phyloP scores from a whole-genome alignment of 2,888 invertebrate genomes.

The Athalia cordata region DNA sequence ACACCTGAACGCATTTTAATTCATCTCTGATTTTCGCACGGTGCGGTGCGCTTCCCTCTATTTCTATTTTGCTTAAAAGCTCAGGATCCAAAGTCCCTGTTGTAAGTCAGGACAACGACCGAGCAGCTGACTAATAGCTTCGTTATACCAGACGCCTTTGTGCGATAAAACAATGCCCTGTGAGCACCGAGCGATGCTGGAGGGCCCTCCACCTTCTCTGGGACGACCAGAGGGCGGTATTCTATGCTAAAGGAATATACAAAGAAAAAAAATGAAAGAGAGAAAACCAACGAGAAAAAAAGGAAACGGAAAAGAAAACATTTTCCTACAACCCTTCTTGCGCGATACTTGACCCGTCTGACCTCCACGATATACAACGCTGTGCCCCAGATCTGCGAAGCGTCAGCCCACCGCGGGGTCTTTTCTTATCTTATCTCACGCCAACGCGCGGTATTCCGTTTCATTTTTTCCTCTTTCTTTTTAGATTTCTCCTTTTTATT shows the following conservation, averaged over 20 bases:
- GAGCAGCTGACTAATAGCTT: slow-evolving; percentile 40
- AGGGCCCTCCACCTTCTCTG: slow-evolving; percentile 19
- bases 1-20: no score
- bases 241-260: background rate
- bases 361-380: background rate
- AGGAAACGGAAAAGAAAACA: slow-evolving; percentile 7
- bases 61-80: background rate
- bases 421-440: background rate
- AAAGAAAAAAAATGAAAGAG: slow-evolving; percentile 1
- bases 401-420: background rate
- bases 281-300: background rate
- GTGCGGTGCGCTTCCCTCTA: background rate
- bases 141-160: slow-evolving; percentile 43
- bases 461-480: background rate
- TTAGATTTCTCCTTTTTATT: background rate
- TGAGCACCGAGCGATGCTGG: slow-evolving; percentile 20
- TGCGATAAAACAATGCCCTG: slow-evolving; percentile 39
- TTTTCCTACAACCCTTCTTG: slow-evolving; percentile 24
- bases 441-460: background rate
- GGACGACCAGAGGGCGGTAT: background rate
- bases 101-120: slow-evolving; percentile 16
- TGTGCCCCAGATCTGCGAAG: background rate
- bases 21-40: no score
- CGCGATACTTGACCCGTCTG: slow-evolving; percentile 39
- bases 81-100: slow-evolving; percentile 7